Evolutionary conservation across 2,113 vertebrate species (phyloP).

Genomic region (Hydrolagus affinis): DNA sequence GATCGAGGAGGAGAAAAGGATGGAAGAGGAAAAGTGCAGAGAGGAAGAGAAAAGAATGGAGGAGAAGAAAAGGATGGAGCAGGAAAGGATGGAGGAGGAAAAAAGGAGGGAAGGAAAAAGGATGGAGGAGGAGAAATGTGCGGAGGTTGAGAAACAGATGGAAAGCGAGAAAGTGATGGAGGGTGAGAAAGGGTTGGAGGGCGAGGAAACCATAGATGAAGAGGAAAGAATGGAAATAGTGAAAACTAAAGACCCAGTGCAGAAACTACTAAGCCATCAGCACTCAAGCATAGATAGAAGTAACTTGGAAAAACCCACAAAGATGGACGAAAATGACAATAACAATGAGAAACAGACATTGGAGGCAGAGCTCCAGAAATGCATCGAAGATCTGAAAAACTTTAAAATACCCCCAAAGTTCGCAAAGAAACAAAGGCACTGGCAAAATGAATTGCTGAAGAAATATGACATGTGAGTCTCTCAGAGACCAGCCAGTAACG

Average conservation of each 20-base stretch:
- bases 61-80: too few relatives aligned
- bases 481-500: background rate
- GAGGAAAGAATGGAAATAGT: background rate
- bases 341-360: conserved; percentile 27
- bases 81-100: too few relatives aligned
- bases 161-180: background rate
- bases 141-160: too few relatives aligned
- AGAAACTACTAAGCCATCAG: background rate
- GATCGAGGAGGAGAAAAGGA: too few relatives aligned
- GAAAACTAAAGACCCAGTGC: background rate
- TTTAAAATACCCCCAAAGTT: conserved; percentile 24
- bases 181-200: too few relatives aligned
- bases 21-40: too few relatives aligned
- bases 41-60: too few relatives aligned
- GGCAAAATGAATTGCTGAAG: conserved; percentile 29
- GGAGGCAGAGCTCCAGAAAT: conserved; percentile 29
- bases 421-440: conserved; percentile 20
- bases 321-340: background rate
- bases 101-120: background rate
- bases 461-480: conserved; percentile 5
- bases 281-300: conserved; percentile 8
- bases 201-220: background rate
- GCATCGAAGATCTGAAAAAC: conserved; percentile 24
- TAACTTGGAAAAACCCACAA: background rate
- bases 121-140: background rate